phyloP scores from a whole-genome alignment of 2,797 vertebrate species.

The Syncerus caffer region DNA sequence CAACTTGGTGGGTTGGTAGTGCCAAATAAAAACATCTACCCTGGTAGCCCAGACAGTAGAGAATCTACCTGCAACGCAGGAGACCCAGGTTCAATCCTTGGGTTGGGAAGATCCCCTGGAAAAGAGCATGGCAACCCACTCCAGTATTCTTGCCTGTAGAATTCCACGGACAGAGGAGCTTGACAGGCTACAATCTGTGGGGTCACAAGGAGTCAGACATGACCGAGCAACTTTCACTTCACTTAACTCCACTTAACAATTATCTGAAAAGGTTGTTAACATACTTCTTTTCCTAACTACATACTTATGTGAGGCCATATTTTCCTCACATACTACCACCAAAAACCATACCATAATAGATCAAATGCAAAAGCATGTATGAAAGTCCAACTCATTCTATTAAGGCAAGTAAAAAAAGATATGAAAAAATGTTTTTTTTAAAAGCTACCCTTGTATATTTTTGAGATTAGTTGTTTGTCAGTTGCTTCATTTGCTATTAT shows the following conservation, averaged over 20 bases:
- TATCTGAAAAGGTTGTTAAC: slow-evolving; percentile 14
- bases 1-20: neutral
- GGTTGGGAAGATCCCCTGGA: neutral
- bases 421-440: neutral
- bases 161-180: neutral
- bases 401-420: neutral
- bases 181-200: neutral
- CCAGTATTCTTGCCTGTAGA: neutral
- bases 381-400: neutral
- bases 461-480: no score
- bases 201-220: neutral
- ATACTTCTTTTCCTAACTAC: neutral
- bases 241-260: neutral
- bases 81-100: neutral
- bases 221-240: neutral
- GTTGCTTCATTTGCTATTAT: no score
- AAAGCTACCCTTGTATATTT: neutral
- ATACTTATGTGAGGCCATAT: neutral
- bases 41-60: neutral
- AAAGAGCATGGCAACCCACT: neutral
- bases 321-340: neutral
- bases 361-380: neutral
- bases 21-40: neutral
- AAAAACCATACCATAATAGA: neutral
- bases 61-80: neutral